Conservation (phyloP, 2,113 vertebrate genomes). For the Platysternon megacephalum region DNA sequence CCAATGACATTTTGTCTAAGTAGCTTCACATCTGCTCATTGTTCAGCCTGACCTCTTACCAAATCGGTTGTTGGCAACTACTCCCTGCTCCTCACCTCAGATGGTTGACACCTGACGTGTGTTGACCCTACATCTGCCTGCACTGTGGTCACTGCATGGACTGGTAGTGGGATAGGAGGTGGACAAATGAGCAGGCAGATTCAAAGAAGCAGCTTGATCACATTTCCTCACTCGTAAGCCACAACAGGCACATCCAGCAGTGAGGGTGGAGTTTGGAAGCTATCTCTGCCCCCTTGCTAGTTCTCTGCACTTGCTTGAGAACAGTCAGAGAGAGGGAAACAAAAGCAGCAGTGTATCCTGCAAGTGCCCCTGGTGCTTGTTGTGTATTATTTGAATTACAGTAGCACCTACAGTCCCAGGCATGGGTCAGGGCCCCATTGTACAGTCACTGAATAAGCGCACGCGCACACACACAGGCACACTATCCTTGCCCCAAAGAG, state of each 20-base stretch:
- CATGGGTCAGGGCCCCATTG: background rate
- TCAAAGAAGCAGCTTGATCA: background rate
- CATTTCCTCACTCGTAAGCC: background rate
- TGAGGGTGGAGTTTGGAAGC: constrained; percentile 10
- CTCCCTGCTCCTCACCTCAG: background rate
- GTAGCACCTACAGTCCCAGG: background rate
- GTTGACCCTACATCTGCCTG: background rate
- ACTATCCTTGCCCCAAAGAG: background rate
- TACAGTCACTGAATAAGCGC: background rate
- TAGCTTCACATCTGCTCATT: constrained; percentile 73
- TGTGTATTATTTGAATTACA: background rate
- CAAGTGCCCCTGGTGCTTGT: background rate
- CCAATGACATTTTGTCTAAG: constrained; percentile 74
- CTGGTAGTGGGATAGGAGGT: background rate
- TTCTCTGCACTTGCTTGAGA: background rate
- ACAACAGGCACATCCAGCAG: background rate
- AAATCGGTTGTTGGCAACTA: background rate
- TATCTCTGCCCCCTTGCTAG: background rate
- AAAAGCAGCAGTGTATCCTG: background rate
- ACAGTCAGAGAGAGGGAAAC: background rate
- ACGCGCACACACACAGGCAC: background rate
- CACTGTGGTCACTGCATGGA: accelerated
- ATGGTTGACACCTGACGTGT: background rate
- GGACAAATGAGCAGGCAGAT: constrained; percentile 10
- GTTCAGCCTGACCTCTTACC: constrained; percentile 12